Evolutionary conservation across 2,797 vertebrate genomes (phyloP).

Genomic region (Oryzias sinensis): DNA sequence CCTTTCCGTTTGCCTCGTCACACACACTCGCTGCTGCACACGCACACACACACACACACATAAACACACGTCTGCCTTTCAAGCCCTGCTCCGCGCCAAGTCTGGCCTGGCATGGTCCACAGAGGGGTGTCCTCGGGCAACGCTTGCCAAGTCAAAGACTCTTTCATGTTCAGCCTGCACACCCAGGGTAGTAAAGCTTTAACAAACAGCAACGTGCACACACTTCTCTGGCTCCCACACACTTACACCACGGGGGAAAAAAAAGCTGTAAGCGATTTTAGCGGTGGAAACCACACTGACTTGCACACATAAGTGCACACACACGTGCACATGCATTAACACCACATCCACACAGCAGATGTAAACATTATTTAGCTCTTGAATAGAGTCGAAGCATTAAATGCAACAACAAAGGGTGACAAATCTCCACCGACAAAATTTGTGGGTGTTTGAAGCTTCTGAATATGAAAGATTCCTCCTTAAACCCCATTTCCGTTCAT

Average conservation of each 20-base stretch:
- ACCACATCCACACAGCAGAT: constrained; percentile 35
- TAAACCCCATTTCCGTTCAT: constrained; percentile 59
- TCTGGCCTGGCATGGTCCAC: constrained; percentile 84
- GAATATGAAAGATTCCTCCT: constrained; percentile 54
- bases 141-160: constrained; percentile 85
- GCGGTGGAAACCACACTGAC: constrained; percentile 54
- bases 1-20: constrained; percentile 46
- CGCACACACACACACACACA: constrained; percentile 34
- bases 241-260: not conserved
- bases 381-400: constrained; percentile 46
- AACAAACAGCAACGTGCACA: constrained; percentile 59
- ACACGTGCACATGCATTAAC: constrained; percentile 43
- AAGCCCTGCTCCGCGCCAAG: constrained; percentile 83
- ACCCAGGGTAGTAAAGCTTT: constrained; percentile 72
- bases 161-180: constrained; percentile 76
- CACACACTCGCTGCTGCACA: constrained; percentile 44
- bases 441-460: constrained; percentile 51
- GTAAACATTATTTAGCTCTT: constrained; percentile 54
- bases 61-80: constrained; percentile 77
- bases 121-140: constrained; percentile 85
- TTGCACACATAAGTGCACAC: constrained; percentile 23
- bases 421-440: constrained; percentile 48
- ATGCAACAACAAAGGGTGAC: constrained; percentile 57
- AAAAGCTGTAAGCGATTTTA: constrained; percentile 57
- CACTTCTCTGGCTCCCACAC: constrained; percentile 32